Evolutionary conservation across 2,797 vertebrate species (phyloP).

Genomic region (Cichlasoma orientale): DNA sequence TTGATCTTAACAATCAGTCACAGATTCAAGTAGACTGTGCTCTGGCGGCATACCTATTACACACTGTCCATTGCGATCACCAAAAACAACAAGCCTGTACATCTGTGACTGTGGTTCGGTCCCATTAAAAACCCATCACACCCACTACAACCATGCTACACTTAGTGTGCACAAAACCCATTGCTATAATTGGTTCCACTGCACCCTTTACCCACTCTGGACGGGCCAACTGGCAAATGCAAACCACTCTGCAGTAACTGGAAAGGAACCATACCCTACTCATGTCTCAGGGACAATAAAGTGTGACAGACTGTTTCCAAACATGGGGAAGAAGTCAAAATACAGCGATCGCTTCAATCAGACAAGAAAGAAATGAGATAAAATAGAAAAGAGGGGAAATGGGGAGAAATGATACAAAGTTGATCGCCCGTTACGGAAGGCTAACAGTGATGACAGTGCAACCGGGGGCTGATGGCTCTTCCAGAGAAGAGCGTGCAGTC

Average conservation of each 20-base stretch:
- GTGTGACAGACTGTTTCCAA: constrained; percentile 56
- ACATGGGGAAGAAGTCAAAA: constrained; percentile 42
- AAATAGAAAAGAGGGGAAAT: constrained; percentile 13
- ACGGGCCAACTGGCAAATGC: constrained; percentile 55
- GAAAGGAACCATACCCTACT: constrained; percentile 43
- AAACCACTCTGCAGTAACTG: constrained; percentile 54
- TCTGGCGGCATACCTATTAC: constrained; percentile 35
- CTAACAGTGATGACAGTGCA: constrained; percentile 16
- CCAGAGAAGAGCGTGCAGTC: constrained; percentile 41
- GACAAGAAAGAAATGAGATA: constrained; percentile 4
- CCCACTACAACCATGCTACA: constrained; percentile 56
- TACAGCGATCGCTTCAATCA: constrained; percentile 23
- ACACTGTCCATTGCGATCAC: constrained; percentile 55
- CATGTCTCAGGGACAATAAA: constrained; percentile 46
- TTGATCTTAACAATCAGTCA: constrained; percentile 55
- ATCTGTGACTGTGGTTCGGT: constrained; percentile 64
- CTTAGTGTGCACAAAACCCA: constrained; percentile 66
- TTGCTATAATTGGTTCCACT: constrained; percentile 76
- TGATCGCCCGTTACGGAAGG: constrained; percentile 8
- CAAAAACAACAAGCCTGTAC: constrained; percentile 67
- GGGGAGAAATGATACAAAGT: constrained; percentile 29
- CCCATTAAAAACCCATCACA: constrained; percentile 77
- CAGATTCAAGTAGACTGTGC: constrained; percentile 40
- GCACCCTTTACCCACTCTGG: constrained; percentile 60
- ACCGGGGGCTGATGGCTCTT: constrained; percentile 34